These are phyloP conservation scores for Gymnocypris eckloni DNA, from an alignment of 2,797 vertebrate genomes.

Conservation along the genomic window DNA sequence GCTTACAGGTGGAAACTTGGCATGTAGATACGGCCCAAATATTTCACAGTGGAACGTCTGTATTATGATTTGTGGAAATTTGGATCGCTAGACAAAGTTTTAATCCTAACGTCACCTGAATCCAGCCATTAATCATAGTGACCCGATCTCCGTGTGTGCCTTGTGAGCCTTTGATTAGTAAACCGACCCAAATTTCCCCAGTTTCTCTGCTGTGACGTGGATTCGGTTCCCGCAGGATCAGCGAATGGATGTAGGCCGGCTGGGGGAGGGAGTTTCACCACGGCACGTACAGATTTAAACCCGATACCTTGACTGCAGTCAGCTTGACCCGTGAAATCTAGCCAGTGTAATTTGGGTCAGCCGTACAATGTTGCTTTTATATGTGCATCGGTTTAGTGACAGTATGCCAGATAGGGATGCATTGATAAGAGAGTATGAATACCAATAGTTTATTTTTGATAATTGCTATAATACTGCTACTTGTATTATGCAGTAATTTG, in stretches of 20 bases:
- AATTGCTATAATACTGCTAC: neutral
- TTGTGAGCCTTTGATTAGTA: neutral
- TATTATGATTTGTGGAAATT: neutral
- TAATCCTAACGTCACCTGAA: neutral
- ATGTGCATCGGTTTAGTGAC: neutral
- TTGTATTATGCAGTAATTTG: neutral
- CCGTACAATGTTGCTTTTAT: neutral
- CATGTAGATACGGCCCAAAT: neutral
- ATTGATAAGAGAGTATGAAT: neutral
- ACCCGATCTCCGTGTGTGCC: slow-evolving; percentile 19
- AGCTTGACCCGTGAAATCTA: slow-evolving; percentile 12
- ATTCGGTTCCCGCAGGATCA: neutral
- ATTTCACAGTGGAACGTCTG: neutral
- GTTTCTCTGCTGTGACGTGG: neutral
- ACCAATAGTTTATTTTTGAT: neutral
- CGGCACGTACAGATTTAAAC: slow-evolving; percentile 28
- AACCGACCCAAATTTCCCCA: slow-evolving; percentile 4
- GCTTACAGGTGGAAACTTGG: slow-evolving; percentile 4
- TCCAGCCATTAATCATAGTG: neutral
- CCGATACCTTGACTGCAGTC: slow-evolving; percentile 22
- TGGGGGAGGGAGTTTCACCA: neutral
- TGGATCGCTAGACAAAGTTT: neutral
- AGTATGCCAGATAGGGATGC: neutral
- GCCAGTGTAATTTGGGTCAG: slow-evolving; percentile 27
- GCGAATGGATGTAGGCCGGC: neutral